Evolutionary conservation across 1,140 invertebrate genomes (phyloP).

Genomic region (Rhopalosiphum padi): DNA sequence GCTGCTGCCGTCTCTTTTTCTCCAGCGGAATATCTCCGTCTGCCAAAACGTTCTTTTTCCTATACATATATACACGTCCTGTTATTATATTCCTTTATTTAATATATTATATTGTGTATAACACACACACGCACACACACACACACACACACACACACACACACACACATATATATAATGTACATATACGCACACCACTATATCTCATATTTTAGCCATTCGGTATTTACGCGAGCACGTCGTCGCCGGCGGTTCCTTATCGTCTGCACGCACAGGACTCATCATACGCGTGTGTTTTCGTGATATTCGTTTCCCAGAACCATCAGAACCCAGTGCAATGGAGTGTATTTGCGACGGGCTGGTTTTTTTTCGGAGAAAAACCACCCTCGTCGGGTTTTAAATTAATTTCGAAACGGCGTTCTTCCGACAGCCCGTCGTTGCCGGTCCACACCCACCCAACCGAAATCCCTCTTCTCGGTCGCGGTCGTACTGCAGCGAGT

Average conservation of each 20-base stretch:
- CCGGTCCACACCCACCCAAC: background rate
- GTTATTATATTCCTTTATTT: slow-evolving; percentile 9
- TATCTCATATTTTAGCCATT: background rate
- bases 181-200: no score
- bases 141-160: no score
- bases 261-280: background rate
- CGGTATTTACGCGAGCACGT: background rate
- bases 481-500: background rate
- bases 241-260: background rate
- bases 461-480: background rate
- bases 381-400: background rate
- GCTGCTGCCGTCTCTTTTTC: background rate
- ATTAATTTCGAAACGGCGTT: slow-evolving; percentile 44
- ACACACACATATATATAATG: no score
- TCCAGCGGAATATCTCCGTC: background rate
- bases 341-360: background rate
- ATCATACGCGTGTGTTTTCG: background rate
- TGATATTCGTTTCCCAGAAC: background rate
- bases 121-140: no score
- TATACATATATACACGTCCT: background rate
- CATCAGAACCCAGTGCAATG: background rate
- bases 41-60: background rate
- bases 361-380: background rate
- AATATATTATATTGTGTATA: no score
- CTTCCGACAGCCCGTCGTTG: slow-evolving; percentile 31